Percentiles rank a stretch among this genome's conserved stretches.
These are phyloP conservation scores for Anastrepha ludens DNA, from an alignment of 1,140 invertebrate species.

Conservation along the genomic window DNA sequence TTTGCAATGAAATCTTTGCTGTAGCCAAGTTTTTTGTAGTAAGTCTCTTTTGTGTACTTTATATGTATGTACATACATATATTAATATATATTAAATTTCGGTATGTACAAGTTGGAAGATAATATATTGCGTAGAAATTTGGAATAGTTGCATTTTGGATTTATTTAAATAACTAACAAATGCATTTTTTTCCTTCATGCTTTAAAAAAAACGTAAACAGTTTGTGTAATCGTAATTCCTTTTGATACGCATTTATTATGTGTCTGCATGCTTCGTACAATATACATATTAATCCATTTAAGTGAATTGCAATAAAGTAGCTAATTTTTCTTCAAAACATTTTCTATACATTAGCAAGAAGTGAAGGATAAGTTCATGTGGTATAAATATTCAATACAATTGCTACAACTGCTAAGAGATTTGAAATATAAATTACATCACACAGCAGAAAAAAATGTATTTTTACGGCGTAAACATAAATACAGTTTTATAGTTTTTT, in stretches of 20 bases:
- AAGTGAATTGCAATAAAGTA: background rate
- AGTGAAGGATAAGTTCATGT: no score
- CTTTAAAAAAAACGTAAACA: background rate
- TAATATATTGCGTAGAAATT: background rate
- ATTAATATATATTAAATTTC: background rate
- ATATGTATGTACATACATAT: constrained; percentile 4
- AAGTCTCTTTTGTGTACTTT: constrained; percentile 7
- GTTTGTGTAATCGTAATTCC: constrained; percentile 5
- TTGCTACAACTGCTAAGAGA: no score
- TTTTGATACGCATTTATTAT: background rate
- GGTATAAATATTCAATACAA: no score
- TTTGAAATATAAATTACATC: no score
- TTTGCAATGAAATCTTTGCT: background rate
- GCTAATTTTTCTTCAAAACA: no score
- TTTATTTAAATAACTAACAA: constrained; percentile 25
- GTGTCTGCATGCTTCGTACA: background rate
- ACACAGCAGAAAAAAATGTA: no score
- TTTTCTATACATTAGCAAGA: no score
- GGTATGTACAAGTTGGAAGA: constrained; percentile 48
- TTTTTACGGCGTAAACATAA: background rate
- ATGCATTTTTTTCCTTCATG: background rate
- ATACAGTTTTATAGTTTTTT: no score
- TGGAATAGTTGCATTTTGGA: background rate
- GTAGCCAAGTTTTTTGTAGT: background rate
- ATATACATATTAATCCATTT: background rate